These are phyloP conservation scores for Sitta carolinensis DNA, from an alignment of 2,797 vertebrate genomes.

Conservation along the genomic window DNA sequence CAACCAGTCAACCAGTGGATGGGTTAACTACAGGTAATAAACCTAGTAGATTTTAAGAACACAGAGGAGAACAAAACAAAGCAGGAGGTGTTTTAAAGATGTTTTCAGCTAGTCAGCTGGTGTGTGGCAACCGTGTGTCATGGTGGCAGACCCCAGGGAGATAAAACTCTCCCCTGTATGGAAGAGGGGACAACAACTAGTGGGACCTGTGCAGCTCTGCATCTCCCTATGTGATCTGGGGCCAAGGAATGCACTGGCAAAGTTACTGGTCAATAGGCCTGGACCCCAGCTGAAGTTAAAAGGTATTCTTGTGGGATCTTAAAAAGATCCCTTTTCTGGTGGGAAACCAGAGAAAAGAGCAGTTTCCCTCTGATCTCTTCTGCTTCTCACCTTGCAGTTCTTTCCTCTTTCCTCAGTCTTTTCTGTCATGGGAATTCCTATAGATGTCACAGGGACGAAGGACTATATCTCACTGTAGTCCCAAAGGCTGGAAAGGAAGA, in stretches of 20 bases:
- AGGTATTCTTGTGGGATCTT: not conserved
- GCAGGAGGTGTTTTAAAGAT: not conserved
- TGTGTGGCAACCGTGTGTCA: accelerated
- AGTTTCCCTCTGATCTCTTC: not conserved
- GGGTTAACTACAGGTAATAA: not conserved
- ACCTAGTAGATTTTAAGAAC: not conserved
- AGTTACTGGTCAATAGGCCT: not conserved
- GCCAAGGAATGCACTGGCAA: not conserved
- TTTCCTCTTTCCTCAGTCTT: not conserved
- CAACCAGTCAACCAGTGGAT: not conserved
- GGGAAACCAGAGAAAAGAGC: not conserved
- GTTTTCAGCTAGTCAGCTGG: not conserved
- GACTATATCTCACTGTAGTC: not conserved
- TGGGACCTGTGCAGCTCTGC: not conserved
- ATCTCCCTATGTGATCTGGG: not conserved
- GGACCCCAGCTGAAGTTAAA: not conserved
- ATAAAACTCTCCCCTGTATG: accelerated
- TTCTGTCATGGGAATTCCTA: not conserved
- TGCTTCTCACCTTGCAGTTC: not conserved
- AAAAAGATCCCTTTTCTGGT: not conserved
- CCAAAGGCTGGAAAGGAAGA: not conserved
- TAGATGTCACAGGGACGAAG: not conserved
- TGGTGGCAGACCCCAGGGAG: not conserved
- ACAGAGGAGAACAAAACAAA: not conserved
- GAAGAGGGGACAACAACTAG: not conserved